These are phyloP conservation scores for Monodelphis domestica DNA, from an alignment of 2,797 vertebrate species.

Conservation along the genomic window DNA sequence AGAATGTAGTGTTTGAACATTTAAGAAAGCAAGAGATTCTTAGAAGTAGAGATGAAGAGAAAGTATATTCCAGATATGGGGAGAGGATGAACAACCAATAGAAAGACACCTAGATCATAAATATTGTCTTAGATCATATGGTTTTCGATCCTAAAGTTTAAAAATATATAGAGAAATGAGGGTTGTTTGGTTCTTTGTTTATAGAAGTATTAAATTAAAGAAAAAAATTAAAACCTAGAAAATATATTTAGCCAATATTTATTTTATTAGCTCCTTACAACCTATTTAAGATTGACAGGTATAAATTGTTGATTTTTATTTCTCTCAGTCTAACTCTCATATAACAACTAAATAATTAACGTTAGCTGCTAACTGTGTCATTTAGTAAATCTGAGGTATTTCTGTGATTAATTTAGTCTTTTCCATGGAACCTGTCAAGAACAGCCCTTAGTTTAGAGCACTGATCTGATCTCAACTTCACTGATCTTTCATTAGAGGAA, in stretches of 20 bases:
- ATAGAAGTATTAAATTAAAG: background rate
- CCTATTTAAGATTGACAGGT: background rate
- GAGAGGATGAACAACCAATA: background rate
- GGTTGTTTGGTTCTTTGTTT: background rate
- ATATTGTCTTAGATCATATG: background rate
- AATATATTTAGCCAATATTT: background rate
- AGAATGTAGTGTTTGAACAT: background rate
- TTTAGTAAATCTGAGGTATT: background rate
- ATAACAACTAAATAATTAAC: background rate
- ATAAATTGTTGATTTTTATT: background rate
- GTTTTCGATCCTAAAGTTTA: background rate
- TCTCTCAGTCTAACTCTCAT: background rate
- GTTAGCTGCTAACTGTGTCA: background rate
- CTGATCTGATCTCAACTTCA: background rate
- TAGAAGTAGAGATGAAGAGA: background rate
- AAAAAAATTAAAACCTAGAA: background rate
- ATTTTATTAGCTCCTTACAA: background rate
- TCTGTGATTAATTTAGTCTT: background rate
- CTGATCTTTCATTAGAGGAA: constrained; percentile 13
- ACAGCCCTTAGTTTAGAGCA: background rate
- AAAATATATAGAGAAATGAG: background rate
- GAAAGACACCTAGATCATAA: background rate
- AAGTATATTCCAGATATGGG: background rate
- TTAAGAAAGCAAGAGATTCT: background rate
- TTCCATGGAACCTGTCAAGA: background rate